Evolutionary conservation across 2,113 vertebrate genomes (phyloP).

Genomic region (Gracilinanus agilis): DNA sequence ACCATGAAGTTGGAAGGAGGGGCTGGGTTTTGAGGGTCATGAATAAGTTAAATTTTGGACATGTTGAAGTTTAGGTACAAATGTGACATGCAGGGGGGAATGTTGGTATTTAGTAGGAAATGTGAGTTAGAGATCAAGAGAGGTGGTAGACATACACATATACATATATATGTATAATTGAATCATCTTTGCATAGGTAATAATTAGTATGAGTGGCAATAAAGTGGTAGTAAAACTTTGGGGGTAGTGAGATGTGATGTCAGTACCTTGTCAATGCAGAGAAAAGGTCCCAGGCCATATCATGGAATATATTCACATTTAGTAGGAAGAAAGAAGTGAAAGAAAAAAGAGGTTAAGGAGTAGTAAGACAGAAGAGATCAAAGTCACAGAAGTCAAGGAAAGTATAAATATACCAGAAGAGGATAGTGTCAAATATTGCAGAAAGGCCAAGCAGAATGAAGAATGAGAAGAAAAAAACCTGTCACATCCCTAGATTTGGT

Average conservation of each 20-base stretch:
- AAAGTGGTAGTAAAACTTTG: neutral
- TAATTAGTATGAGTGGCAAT: too few relatives aligned
- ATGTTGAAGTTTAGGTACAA: too few relatives aligned
- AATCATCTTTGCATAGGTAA: too few relatives aligned
- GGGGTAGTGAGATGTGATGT: neutral
- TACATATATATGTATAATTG: too few relatives aligned
- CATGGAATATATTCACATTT: neutral
- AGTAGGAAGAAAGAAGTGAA: neutral
- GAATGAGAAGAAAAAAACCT: neutral
- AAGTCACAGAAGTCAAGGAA: neutral
- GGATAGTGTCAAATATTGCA: neutral
- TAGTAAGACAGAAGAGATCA: neutral
- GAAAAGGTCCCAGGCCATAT: neutral
- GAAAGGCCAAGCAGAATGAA: neutral
- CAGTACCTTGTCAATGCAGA: neutral
- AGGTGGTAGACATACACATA: too few relatives aligned
- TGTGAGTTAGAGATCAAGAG: neutral
- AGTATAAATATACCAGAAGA: neutral
- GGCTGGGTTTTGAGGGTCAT: too few relatives aligned
- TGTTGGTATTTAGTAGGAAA: neutral
- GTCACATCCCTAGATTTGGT: slow-evolving; percentile 27
- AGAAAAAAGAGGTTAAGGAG: neutral
- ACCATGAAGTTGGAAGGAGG: too few relatives aligned
- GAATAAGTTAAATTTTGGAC: too few relatives aligned
- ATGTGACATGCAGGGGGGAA: neutral